Evolutionary conservation across 37 sponge, comb jelly and placozoan genomes (phyloP), one percentile per base, ranked within the genome.

Genomic region (Theonella swinhoei): DNA sequence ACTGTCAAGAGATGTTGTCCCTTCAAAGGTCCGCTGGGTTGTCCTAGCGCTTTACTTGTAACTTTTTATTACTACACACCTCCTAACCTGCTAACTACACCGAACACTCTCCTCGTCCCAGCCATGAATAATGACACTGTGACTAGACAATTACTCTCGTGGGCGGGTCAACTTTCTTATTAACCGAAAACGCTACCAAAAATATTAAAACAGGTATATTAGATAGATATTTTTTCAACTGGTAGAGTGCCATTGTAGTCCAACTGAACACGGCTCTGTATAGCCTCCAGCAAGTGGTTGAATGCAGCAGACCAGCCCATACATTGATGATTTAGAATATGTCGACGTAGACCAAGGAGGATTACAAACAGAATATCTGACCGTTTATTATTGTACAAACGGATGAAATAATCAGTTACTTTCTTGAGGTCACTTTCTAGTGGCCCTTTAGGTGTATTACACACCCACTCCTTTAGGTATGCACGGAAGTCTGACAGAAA

Each of bases 381-480:
- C n/a, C n/a, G 65, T 39, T 89, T 77, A 0, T 9, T 30, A 7
- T 62, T 14, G 38, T 28, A 66, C 5, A 89, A 62, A 22, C 0
- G 42, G 3, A 28, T 36, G 22, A 89, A 26, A 63, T 73, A 83
- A 24, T 78, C 74, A 0, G 68, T 28, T 34, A 89, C 36, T 62
- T 20, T 73, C 25, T 34, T 30, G 2, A 65, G 38, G 30, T 89
- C 90, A 35, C 38, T 39, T 2, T 78, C 79, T 2, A 34, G 38
- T 1, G 90, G 90, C 54, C 90, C 90, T 2, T 71, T 62, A 19
- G 31, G 42, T 22, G 22, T 84, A 26, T 24, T 11, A 62, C 22
- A 24, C 1, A 89, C 31, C 90, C 90, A 89, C 28, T 73, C 79
- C 19, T 29, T 24, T 17, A 89, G 64, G 65, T 83, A 72, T 41